Evolutionary conservation across 2,888 invertebrate species (phyloP).

Genomic region (Autographa gamma): DNA sequence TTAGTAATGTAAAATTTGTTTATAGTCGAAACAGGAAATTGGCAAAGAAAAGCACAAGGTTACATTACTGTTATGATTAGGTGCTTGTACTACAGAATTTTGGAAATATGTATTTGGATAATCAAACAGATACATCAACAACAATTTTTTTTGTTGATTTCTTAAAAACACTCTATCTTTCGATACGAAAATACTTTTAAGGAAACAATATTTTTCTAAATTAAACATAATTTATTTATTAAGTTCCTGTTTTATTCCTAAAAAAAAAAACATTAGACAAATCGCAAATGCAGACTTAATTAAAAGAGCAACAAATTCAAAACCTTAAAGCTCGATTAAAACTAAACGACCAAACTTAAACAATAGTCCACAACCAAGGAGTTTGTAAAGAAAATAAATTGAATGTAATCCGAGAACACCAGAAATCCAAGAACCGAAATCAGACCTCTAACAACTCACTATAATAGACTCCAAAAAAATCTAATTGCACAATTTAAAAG

Average conservation of each 20-base stretch:
- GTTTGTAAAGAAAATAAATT: constrained; percentile 15
- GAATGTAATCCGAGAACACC: constrained; percentile 23
- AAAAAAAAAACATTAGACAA: no score
- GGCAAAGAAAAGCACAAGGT: not conserved
- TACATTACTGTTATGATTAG: not conserved
- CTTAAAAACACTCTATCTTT: no score
- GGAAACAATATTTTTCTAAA: no score
- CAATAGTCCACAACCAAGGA: not conserved
- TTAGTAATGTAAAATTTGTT: constrained; percentile 25
- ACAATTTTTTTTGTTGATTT: no score
- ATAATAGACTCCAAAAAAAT: constrained; percentile 54
- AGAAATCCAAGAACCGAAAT: constrained; percentile 48
- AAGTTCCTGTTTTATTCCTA: no score
- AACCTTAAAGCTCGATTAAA: not conserved
- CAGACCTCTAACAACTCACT: constrained; percentile 52
- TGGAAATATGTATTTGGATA: no score
- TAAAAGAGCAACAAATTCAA: not conserved
- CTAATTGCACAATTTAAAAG: constrained; percentile 67
- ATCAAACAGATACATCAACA: no score
- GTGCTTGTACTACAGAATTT: no score
- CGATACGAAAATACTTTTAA: no score
- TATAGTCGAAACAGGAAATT: not conserved
- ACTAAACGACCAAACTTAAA: not conserved
- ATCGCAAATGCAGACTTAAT: not conserved
- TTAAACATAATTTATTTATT: no score